phyloP scores from a whole-genome alignment of 2,888 invertebrate genomes.

The Teleiodes luculella region DNA sequence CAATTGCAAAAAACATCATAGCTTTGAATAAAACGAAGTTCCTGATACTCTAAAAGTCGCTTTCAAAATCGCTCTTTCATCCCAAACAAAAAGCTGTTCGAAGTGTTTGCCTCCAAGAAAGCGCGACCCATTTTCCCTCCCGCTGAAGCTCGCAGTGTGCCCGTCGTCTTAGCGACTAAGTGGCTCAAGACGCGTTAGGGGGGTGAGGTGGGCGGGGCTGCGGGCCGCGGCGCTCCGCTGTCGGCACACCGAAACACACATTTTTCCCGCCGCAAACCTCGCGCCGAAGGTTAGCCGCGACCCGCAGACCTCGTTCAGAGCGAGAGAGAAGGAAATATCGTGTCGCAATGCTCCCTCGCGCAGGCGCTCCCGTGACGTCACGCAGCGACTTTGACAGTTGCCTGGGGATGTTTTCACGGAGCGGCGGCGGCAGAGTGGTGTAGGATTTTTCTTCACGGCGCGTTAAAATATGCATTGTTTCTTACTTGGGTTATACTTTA shows the following conservation, averaged over 20 bases:
- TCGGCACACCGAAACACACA: slow-evolving; percentile 80
- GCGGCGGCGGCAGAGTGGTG: slow-evolving; percentile 19
- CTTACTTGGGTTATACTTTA: too few species aligned
- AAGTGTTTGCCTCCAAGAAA: neutral
- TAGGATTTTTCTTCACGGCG: too few species aligned
- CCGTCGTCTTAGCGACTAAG: slow-evolving; percentile 73
- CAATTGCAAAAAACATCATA: too few species aligned
- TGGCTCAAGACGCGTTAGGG: slow-evolving; percentile 78
- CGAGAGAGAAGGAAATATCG: slow-evolving; percentile 44
- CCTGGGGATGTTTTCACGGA: slow-evolving; percentile 32
- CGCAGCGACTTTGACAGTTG: slow-evolving; percentile 68
- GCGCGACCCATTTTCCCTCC: slow-evolving; percentile 5
- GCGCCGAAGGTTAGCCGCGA: slow-evolving; percentile 78
- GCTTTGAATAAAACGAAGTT: too few species aligned
- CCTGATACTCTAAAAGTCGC: too few species aligned
- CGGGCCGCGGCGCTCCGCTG: slow-evolving; percentile 71
- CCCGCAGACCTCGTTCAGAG: slow-evolving; percentile 74
- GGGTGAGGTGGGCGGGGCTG: slow-evolving; percentile 54
- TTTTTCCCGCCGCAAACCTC: slow-evolving; percentile 80
- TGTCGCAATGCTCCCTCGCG: slow-evolving; percentile 44
- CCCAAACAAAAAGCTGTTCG: neutral
- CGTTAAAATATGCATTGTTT: too few species aligned
- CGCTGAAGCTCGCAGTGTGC: slow-evolving; percentile 47
- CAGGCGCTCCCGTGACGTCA: slow-evolving; percentile 45
- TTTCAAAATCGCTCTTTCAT: neutral